Evolutionary conservation across 2,888 invertebrate species (phyloP), one percentile per base, ranked within the genome.

Genomic region (Eupeodes luniger): DNA sequence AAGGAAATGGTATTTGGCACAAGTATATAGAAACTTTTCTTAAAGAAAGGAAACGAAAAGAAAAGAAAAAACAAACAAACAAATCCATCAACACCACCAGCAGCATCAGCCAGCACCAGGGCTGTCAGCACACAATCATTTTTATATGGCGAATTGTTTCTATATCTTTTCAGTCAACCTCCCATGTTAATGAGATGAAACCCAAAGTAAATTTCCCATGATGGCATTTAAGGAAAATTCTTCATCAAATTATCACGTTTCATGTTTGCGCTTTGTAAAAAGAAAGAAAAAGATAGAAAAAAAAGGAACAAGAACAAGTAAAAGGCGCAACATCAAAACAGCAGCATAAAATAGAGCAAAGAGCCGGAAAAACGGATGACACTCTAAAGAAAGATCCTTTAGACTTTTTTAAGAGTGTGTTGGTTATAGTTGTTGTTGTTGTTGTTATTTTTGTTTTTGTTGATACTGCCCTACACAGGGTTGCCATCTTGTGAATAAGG

Each of bases 241-340:
- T 70, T 82, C 79, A 82, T 82, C 82, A 79, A 82, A 86, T 86
- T 86, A 82, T 86, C 86, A 79, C 82, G 82, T 86, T 86, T 86
- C 85, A 85, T 85, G 85, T 85, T 81, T 82, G 76, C 62, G 53
- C 81, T 76, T 57, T 76, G 55, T 76, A 76, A 11, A 49, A 47
- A 12, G 55, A 64, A 81, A 19, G 19, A 44, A 64, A 64, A 44
- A 27, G 27, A 27, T 27, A 27, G 1, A 7, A 47, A 9, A 64
- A 44, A 27, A n/a, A 12, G 27, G 27, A 27, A 27, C 1, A 64
- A 44, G 6, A 44, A 47, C 0, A 44, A 64, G 12, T 14, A 64
- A 47, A 76, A 53, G 62, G 64, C 53, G 70, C 57, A 51, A 66
- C 64, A 27, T 40, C 40, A 66, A 51, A 57, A n/a, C 5, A 44